phyloP scores from a whole-genome alignment of 92 coral and sea anemone genomes.

The Porites cylindrica region DNA sequence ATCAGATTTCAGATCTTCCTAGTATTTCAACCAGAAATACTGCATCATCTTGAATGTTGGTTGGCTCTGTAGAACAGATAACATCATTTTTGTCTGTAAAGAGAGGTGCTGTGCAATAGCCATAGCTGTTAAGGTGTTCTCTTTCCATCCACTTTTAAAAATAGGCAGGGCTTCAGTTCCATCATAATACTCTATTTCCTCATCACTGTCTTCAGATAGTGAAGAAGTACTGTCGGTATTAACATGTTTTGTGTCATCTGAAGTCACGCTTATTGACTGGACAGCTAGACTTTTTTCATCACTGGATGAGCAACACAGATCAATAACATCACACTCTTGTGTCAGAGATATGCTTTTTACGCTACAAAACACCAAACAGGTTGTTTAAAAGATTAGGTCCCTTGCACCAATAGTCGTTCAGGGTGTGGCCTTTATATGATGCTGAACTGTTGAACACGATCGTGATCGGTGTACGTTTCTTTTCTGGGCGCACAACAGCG shows the following conservation, averaged over 20 bases:
- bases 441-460: slow-evolving; percentile 68
- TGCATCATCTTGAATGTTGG: neutral
- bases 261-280: neutral
- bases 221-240: neutral
- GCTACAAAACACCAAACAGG: neutral
- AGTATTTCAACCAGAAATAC: slow-evolving; percentile 9
- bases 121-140: neutral
- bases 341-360: neutral
- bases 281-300: neutral
- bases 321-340: neutral
- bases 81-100: neutral
- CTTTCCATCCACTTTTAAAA: neutral
- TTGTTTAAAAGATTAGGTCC: no score
- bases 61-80: neutral
- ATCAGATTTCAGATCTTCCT: neutral
- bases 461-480: slow-evolving; percentile 54
- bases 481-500: slow-evolving; percentile 57
- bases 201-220: neutral
- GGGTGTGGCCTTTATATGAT: slow-evolving; percentile 48
- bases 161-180: neutral
- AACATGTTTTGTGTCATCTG: neutral
- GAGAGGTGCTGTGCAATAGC: neutral
- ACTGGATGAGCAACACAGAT: slow-evolving; percentile 1
- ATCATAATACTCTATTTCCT: neutral
- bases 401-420: slow-evolving; percentile 34